Evolutionary conservation across 2,888 invertebrate species (phyloP).

Genomic region (Anarsia innoxiella): DNA sequence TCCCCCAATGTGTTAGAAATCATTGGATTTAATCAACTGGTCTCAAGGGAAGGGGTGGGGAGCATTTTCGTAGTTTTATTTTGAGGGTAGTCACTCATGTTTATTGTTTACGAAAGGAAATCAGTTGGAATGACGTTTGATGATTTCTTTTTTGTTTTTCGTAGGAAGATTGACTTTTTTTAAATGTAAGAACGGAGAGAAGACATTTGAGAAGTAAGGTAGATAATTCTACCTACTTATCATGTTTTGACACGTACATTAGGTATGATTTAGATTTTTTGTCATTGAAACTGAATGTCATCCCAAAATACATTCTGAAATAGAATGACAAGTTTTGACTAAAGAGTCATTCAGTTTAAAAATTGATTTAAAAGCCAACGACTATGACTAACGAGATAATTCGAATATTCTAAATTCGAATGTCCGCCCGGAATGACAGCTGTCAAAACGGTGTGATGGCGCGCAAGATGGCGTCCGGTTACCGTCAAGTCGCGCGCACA

Average conservation of each 20-base stretch:
- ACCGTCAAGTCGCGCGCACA: slow-evolving; percentile 53
- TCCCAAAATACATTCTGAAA: no score
- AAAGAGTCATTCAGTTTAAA: no score
- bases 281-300: no score
- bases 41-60: background rate
- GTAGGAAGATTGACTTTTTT: no score
- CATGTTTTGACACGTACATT: no score
- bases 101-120: background rate
- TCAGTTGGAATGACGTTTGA: background rate
- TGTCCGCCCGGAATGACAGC: slow-evolving; percentile 66
- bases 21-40: slow-evolving; percentile 17
- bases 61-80: no score
- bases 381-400: slow-evolving; percentile 5
- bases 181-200: no score
- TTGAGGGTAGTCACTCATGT: background rate
- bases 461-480: slow-evolving; percentile 69
- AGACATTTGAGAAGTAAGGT: no score
- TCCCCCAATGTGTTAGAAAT: slow-evolving; percentile 11
- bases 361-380: background rate
- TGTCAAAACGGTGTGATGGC: slow-evolving; percentile 69
- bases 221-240: no score
- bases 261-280: no score
- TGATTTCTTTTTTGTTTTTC: no score
- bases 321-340: no score
- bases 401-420: slow-evolving; percentile 63